phyloP scores from a whole-genome alignment of 2,113 vertebrate genomes.

The Laterallus jamaicensis region DNA sequence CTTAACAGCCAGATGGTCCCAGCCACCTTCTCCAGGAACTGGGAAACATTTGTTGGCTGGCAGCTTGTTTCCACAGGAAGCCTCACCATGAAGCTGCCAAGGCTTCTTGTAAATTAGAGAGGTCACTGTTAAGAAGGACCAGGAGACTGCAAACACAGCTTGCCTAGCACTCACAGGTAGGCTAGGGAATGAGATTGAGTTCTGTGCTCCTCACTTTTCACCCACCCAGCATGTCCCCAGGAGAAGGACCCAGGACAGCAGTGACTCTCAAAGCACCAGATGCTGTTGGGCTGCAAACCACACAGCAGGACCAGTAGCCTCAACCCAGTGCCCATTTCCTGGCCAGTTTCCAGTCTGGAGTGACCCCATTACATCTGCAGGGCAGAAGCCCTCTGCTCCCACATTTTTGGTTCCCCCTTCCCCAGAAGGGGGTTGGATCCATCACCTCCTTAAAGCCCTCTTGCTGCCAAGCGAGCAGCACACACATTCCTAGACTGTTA shows the following conservation, averaged over 20 bases:
- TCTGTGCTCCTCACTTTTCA: background rate
- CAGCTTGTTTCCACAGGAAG: background rate
- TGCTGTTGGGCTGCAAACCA: background rate
- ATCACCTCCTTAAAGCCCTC: background rate
- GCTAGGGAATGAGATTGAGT: background rate
- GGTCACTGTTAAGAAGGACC: background rate
- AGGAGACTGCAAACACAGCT: background rate
- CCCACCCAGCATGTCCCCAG: background rate
- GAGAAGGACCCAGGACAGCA: background rate
- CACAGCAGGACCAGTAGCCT: background rate
- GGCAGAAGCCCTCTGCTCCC: background rate
- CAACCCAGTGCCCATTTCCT: background rate
- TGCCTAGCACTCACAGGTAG: background rate
- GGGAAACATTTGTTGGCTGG: background rate
- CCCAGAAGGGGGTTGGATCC: background rate
- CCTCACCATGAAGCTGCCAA: background rate
- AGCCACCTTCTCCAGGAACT: background rate
- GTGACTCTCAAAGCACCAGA: background rate
- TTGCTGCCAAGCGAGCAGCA: background rate
- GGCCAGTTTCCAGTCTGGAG: background rate
- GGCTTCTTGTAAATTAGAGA: background rate
- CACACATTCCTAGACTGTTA: background rate
- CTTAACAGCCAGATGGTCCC: background rate
- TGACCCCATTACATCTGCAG: background rate
- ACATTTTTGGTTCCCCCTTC: background rate